These are phyloP conservation scores for Caracal caracal DNA, from an alignment of 2,113 vertebrate genomes.

Conservation along the genomic window DNA sequence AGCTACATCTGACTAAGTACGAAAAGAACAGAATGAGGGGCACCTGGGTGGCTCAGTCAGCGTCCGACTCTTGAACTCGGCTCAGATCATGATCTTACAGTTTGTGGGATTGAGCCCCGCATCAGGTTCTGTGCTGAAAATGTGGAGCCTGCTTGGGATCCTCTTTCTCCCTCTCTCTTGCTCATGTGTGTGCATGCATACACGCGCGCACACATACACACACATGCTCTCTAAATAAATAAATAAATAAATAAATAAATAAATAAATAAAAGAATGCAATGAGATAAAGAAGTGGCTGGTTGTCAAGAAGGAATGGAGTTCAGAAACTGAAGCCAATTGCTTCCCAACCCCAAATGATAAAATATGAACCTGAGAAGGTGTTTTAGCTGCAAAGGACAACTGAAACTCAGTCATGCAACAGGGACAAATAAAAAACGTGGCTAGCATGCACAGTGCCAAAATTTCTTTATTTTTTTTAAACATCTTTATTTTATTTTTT, in stretches of 20 bases:
- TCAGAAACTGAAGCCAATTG: not conserved
- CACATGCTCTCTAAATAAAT: no score
- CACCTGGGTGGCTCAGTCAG: no score
- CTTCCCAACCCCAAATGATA: not conserved
- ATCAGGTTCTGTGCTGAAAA: no score
- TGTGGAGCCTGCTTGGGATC: no score
- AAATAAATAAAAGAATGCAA: not conserved
- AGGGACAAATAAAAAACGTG: not conserved
- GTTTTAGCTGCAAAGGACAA: not conserved
- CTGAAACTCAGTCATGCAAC: not conserved
- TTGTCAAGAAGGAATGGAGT: not conserved
- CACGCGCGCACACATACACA: no score
- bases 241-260: no score
- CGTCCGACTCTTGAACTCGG: no score
- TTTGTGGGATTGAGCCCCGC: no score
- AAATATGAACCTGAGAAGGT: not conserved
- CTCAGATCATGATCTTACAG: no score
- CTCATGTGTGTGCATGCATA: no score
- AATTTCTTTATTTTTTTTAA: not conserved
- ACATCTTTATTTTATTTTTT: no score
- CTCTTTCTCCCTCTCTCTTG: no score
- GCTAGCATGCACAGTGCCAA: not conserved
- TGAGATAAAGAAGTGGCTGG: not conserved
- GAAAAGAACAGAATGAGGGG: not conserved
- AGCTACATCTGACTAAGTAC: not conserved